These are phyloP conservation scores for Hyaena hyaena DNA, from an alignment of 2,113 vertebrate genomes.

Conservation along the genomic window DNA sequence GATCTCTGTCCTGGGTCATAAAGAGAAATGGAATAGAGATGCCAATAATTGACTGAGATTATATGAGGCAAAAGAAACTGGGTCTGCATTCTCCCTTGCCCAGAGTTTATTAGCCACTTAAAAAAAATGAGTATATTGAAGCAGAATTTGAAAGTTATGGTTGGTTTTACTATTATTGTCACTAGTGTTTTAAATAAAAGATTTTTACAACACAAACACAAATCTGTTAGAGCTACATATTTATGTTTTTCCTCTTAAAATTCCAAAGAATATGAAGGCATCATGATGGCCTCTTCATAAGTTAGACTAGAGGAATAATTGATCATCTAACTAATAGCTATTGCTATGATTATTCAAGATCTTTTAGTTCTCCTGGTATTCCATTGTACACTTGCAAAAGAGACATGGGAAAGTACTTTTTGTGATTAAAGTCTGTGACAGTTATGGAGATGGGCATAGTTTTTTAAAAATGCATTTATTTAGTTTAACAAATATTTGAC, in stretches of 20 bases:
- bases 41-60: neutral
- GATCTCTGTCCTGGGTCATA: neutral
- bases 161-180: neutral
- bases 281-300: neutral
- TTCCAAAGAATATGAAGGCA: neutral
- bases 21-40: neutral
- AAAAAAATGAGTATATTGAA: conserved; percentile 1
- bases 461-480: neutral
- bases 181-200: conserved; percentile 13
- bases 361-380: neutral
- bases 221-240: neutral
- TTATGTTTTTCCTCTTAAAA: neutral
- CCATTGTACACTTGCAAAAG: neutral
- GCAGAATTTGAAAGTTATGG: neutral
- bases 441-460: neutral
- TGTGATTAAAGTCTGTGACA: neutral
- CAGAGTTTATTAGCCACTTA: neutral
- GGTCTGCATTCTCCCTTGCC: neutral
- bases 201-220: neutral
- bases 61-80: neutral
- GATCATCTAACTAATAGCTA: neutral
- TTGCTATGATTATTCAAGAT: neutral
- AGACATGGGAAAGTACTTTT: neutral
- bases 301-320: neutral
- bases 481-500: neutral